Base-by-base conservation (phyloP, 2,888 invertebrate genomes). In the Elaeidobius kamerunicus region DNA sequence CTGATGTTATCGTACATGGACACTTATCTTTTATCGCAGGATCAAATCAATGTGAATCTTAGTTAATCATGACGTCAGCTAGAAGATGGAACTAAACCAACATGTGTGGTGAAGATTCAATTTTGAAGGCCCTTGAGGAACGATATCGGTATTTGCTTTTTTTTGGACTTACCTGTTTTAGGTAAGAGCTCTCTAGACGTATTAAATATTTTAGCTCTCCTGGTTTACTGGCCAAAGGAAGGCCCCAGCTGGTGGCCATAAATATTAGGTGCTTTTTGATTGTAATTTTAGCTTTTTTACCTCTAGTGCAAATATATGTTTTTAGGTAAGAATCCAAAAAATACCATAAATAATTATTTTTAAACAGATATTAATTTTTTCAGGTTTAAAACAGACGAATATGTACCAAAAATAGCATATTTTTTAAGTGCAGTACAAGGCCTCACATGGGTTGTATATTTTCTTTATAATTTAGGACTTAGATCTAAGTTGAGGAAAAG, bases 361-460 rank as follows among this genome's bases (percentile, higher is more conserved):
- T 23, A 6, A 23, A 23, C 23, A 6, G 9, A 23, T 23, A 23
- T 6, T 23, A 6, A 4, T 23, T 38, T 17, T 38, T 38, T 38
- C 20, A 47, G 40, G 23, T 47, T 14, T 47, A 47, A 38, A 30
- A 40, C 40, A n/a, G 7, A 23, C 34, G 73, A 75, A 59, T 66
- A 72, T 46, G 72, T 83, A 52, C 78, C 78, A 64, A 81, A 85
- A 7, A 40, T 55, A 47, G 86, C 89, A 69, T 84, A 87, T 66
- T 78, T 91, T 35, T 74, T 84, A 38, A 81, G 83, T 17, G 83
- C 84, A 35, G 78, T 86, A 2, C 81, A 89, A 67, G 83, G 84
- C 59, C 71, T 91, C 39, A 78, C 88, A 39, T 94, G 94, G 94
- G 74, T 87, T 45, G 78, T 90, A 14, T 93, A 95, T 73, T 82